Conservation (phyloP, 92 coral and sea anemone species). For the Epizoanthus fatuus region DNA sequence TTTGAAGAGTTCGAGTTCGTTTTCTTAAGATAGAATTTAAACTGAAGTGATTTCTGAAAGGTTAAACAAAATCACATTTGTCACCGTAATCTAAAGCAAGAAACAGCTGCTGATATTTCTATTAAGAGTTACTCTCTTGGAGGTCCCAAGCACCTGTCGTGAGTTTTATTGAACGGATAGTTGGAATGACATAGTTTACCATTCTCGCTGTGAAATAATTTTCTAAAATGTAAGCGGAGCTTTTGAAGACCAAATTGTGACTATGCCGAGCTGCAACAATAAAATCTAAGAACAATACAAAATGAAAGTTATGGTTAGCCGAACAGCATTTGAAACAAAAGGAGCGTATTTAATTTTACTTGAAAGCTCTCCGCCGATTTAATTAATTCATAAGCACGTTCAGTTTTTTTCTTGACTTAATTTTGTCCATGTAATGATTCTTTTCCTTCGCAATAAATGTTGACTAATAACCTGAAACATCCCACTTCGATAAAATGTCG, state of each 20-base stretch:
- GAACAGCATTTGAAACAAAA: no score
- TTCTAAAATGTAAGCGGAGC: background rate
- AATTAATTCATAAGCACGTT: no score
- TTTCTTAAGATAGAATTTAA: background rate
- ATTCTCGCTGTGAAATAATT: background rate
- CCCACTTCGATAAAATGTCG: no score
- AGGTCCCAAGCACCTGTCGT: constrained; percentile 31
- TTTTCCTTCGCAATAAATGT: no score
- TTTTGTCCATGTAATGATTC: no score
- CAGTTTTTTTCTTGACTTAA: no score
- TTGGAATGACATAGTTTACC: background rate
- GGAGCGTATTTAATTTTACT: no score
- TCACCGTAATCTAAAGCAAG: background rate
- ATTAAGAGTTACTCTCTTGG: constrained; percentile 14
- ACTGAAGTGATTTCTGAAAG: background rate
- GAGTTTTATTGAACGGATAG: background rate
- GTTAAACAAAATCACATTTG: constrained; percentile 7
- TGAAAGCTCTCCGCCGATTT: no score
- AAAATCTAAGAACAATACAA: no score
- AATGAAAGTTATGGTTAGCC: no score
- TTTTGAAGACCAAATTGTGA: background rate
- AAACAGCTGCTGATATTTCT: background rate
- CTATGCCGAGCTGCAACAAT: no score
- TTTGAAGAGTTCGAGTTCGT: background rate
- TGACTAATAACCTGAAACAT: no score